These are phyloP conservation scores for Yoshiicerus persimilis DNA, from an alignment of 1,140 invertebrate species.

Conservation along the genomic window DNA sequence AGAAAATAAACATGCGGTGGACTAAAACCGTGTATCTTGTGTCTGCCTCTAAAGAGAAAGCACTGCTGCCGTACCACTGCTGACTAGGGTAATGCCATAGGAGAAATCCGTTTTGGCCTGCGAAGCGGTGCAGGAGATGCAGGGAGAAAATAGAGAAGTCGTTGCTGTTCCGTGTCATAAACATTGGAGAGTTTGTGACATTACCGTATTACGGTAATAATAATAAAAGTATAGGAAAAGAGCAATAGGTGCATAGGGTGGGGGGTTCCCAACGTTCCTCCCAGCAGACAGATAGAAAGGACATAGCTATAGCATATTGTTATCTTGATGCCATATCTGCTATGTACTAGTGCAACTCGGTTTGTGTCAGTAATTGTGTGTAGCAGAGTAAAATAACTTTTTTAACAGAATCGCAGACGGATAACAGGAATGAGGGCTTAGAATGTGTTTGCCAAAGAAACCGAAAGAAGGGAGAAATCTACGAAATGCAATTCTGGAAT, in stretches of 20 bases:
- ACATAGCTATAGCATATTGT: too few species aligned
- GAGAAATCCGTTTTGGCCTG: not conserved
- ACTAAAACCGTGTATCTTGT: not conserved
- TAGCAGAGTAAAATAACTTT: not conserved
- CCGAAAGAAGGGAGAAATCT: not conserved
- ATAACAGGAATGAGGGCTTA: not conserved
- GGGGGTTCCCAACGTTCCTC: too few species aligned
- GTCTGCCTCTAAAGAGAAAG: not conserved
- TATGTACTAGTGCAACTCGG: not conserved
- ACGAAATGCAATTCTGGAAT: conserved; percentile 32
- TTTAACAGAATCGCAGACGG: not conserved
- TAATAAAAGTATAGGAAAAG: not conserved
- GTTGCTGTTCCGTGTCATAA: not conserved
- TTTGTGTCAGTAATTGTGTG: not conserved
- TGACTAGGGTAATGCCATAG: not conserved
- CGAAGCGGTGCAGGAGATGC: not conserved
- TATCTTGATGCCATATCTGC: too few species aligned
- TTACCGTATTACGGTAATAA: not conserved
- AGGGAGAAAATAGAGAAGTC: not conserved
- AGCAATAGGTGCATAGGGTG: not conserved
- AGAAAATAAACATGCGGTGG: not conserved
- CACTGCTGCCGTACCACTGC: not conserved
- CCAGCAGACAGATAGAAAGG: not conserved
- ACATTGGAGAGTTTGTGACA: not conserved
- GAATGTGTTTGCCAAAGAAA: not conserved